A percentile compares a stretch with the other conserved stretches of the same genome.
Conservation (phyloP, 64 coral and sea anemone species). For the Montipora capricornis region DNA sequence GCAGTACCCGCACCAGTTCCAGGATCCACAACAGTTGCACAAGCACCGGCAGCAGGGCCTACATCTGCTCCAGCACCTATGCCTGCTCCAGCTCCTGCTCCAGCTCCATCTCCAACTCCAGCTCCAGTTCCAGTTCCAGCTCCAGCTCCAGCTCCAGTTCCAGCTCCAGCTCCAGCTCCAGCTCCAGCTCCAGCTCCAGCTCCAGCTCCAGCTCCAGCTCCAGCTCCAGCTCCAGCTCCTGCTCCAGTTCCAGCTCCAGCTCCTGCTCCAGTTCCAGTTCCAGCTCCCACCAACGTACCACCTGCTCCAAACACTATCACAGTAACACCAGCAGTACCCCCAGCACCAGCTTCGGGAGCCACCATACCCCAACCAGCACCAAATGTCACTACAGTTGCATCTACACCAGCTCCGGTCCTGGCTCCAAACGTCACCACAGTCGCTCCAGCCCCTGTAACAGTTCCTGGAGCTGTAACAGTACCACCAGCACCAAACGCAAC, state of each 20-base stretch:
- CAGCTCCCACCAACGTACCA: background rate
- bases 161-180: background rate
- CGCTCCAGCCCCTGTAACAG: background rate
- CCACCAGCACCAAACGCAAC: background rate
- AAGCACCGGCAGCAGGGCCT: background rate
- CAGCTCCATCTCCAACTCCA: background rate
- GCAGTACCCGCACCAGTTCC: slow-evolving; percentile 1
- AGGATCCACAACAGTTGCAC: background rate
- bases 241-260: slow-evolving; percentile 4
- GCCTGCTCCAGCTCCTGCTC: background rate
- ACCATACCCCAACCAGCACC: background rate
- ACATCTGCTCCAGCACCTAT: background rate
- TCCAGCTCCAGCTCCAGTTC: background rate
- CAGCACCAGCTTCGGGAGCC: background rate
- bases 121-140: background rate
- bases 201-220: background rate
- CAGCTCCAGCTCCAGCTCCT: background rate
- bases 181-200: background rate
- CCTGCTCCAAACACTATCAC: background rate
- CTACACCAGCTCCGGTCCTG: background rate
- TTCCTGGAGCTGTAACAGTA: background rate
- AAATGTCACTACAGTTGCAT: background rate
- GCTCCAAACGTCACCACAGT: background rate
- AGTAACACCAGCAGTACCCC: background rate
- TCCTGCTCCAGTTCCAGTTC: background rate